A percentile compares a stretch with the other conserved stretches of the same genome.
Evolutionary conservation across 2,888 invertebrate genomes (phyloP).

Genomic region (Ashinkailepas kermadecensis): DNA sequence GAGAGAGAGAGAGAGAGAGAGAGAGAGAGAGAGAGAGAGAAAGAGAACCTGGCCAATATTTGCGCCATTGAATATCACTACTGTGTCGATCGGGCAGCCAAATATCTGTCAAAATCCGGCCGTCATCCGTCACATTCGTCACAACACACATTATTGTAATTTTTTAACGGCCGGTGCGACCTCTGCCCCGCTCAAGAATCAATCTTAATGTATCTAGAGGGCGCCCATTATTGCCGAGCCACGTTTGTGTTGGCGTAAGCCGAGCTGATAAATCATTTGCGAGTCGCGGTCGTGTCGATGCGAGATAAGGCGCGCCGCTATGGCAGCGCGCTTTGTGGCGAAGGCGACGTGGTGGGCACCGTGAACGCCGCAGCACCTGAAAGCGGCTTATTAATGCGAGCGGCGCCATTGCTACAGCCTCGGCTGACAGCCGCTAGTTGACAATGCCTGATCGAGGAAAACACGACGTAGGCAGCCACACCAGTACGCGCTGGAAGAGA

Average conservation of each 20-base stretch:
- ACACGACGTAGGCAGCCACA: no score
- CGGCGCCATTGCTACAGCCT: not conserved
- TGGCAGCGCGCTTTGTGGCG: constrained; percentile 3
- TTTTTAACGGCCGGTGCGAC: constrained; percentile 6
- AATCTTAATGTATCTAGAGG: constrained; percentile 22
- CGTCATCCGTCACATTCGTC: not conserved
- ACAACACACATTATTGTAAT: constrained; percentile 10
- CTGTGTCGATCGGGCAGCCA: not conserved
- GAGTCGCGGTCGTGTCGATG: not conserved
- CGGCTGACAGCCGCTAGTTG: constrained; percentile 4
- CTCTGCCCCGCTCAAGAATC: not conserved
- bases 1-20: not conserved
- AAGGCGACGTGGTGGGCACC: not conserved
- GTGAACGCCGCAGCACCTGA: constrained; percentile 2
- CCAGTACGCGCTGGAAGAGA: no score
- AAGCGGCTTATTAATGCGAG: constrained; percentile 20
- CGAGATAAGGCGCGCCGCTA: not conserved
- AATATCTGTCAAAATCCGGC: not conserved
- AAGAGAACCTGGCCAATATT: not conserved
- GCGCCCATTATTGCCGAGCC: not conserved
- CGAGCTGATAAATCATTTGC: constrained; percentile 7
- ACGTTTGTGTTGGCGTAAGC: constrained; percentile 19
- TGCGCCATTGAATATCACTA: no score
- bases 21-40: constrained; percentile 12
- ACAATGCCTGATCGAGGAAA: not conserved